phyloP scores from a whole-genome alignment of 2,888 invertebrate genomes.

The Phyllotreta striolata region DNA sequence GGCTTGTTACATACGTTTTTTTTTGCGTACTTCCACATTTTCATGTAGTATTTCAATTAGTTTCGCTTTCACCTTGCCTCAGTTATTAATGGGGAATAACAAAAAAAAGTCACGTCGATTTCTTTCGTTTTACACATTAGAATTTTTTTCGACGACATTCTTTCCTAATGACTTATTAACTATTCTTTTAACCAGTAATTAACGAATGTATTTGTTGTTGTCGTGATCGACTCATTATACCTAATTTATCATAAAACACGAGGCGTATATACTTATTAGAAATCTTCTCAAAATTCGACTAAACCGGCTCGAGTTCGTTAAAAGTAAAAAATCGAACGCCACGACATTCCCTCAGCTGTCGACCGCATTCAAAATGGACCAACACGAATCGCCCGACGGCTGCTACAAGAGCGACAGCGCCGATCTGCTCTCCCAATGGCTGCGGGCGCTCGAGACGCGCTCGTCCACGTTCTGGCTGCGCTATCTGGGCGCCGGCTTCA shows the following conservation, averaged over 20 bases:
- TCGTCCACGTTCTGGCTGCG: constrained; percentile 58
- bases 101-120: constrained; percentile 4
- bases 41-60: constrained; percentile 20
- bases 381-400: constrained; percentile 37
- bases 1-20: constrained; percentile 7
- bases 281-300: too few relatives aligned
- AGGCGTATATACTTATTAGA: too few relatives aligned
- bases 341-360: too few relatives aligned
- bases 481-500: constrained; percentile 51
- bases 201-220: too few relatives aligned
- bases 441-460: constrained; percentile 56
- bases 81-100: constrained; percentile 7
- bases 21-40: not conserved
- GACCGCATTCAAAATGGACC: not conserved
- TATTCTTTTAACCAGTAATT: not conserved
- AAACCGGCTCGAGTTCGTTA: too few relatives aligned
- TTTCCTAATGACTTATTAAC: constrained; percentile 15
- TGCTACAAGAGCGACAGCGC: constrained; percentile 39
- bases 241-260: too few relatives aligned
- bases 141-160: constrained; percentile 16
- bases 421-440: constrained; percentile 55
- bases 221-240: too few relatives aligned
- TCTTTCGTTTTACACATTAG: constrained; percentile 10
- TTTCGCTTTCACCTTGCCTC: constrained; percentile 20
- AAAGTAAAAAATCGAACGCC: too few relatives aligned